Percentiles rank a stretch among this genome's conserved stretches.
phyloP scores from a whole-genome alignment of 1,140 invertebrate species.

The Tetramorium alpestre region DNA sequence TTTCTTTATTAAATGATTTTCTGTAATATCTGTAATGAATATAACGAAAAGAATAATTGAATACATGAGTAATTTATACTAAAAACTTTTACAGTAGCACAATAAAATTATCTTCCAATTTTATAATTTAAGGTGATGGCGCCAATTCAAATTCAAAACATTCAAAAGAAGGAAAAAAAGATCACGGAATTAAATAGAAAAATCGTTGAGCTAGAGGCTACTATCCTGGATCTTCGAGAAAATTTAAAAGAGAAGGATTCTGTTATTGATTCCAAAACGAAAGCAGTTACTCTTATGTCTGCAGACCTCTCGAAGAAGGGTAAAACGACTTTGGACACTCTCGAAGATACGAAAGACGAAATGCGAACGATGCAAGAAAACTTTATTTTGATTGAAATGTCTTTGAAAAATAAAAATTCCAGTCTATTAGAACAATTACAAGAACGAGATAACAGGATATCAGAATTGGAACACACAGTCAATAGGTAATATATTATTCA shows the following conservation, averaged over 20 bases:
- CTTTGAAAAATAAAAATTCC: conserved; percentile 89
- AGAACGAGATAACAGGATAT: conserved; percentile 87
- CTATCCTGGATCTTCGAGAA: conserved; percentile 90
- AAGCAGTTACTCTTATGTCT: conserved; percentile 92
- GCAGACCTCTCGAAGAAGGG: conserved; percentile 91
- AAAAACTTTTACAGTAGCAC: not conserved
- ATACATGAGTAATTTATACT: not conserved
- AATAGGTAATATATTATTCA: conserved; percentile 73
- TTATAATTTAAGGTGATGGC: conserved; percentile 74
- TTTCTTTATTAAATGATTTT: conserved; percentile 36
- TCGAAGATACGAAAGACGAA: conserved; percentile 92
- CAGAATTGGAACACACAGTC: conserved; percentile 80
- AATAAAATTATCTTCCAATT: conserved; percentile 16
- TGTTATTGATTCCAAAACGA: conserved; percentile 93
- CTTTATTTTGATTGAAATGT: conserved; percentile 90
- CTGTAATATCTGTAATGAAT: not conserved
- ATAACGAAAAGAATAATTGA: not conserved
- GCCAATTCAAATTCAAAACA: conserved; percentile 70
- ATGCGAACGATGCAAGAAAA: conserved; percentile 93
- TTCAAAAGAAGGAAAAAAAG: conserved; percentile 85
- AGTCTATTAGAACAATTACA: conserved; percentile 85
- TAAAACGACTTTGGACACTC: conserved; percentile 89
- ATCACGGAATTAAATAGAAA: conserved; percentile 85
- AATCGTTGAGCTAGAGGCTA: conserved; percentile 88
- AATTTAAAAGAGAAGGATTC: conserved; percentile 94